Percentiles rank a stretch among this genome's conserved stretches.
Evolutionary conservation across 2,113 vertebrate species (phyloP).

Genomic region (Labeo catla): DNA sequence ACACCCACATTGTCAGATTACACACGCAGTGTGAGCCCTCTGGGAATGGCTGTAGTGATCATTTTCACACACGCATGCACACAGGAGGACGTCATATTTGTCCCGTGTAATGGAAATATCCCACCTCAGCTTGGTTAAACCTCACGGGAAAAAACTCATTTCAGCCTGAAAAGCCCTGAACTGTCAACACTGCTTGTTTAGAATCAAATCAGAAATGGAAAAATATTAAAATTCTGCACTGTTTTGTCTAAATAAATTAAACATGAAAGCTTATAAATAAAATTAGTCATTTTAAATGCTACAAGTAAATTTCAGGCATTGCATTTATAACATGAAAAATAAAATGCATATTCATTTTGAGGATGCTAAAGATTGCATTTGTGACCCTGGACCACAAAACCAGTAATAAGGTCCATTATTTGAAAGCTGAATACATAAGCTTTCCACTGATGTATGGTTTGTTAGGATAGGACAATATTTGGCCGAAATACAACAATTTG

Average conservation of each 20-base stretch:
- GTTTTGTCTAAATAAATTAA: background rate
- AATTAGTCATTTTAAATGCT: background rate
- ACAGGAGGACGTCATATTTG: constrained; percentile 34
- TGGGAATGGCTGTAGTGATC: constrained; percentile 21
- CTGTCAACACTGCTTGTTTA: constrained; percentile 9
- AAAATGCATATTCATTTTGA: background rate
- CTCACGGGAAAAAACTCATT: constrained; percentile 1
- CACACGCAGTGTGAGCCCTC: constrained; percentile 11
- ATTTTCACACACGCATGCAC: constrained; percentile 25
- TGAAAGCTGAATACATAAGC: too few relatives aligned
- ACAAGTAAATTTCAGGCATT: background rate
- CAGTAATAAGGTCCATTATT: too few relatives aligned
- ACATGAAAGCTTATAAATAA: background rate
- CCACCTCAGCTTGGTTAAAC: constrained; percentile 27
- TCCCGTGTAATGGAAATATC: constrained; percentile 31
- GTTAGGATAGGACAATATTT: too few relatives aligned
- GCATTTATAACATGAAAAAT: background rate
- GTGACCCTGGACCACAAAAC: too few relatives aligned
- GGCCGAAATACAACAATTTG: too few relatives aligned
- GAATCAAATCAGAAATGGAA: background rate
- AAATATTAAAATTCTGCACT: background rate
- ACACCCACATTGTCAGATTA: constrained; percentile 31
- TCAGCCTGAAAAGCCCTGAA: background rate
- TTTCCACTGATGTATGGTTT: too few relatives aligned
- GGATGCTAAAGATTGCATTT: background rate